A percentile compares a stretch with the other conserved stretches of the same genome.
These are phyloP conservation scores for Raja brachyura DNA, from an alignment of 2,113 vertebrate species.

Conservation along the genomic window DNA sequence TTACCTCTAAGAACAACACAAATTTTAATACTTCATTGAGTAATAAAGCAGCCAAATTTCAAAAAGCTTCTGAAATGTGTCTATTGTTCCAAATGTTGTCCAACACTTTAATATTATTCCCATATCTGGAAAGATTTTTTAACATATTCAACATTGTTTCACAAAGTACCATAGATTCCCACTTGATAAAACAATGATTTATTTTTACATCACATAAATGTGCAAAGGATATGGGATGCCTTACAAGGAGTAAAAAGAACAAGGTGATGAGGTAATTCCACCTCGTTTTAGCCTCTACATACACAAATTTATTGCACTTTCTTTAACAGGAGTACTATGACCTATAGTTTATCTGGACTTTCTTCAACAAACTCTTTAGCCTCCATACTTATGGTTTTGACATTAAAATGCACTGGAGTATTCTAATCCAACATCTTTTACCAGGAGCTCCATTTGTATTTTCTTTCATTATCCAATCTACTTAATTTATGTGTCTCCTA, in stretches of 20 bases:
- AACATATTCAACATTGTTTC: neutral
- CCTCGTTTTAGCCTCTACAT: neutral
- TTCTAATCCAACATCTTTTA: neutral
- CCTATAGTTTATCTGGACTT: neutral
- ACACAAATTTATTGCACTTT: neutral
- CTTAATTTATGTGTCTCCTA: neutral
- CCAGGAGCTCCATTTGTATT: too few species aligned
- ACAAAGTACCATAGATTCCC: neutral
- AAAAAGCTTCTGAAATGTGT: neutral
- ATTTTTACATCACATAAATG: neutral
- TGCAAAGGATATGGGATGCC: neutral
- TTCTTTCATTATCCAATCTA: neutral
- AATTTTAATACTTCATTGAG: neutral
- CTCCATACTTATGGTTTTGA: neutral
- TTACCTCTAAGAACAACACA: neutral
- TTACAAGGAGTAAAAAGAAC: neutral
- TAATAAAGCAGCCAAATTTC: neutral
- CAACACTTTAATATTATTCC: neutral
- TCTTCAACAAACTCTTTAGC: neutral
- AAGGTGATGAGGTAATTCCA: neutral
- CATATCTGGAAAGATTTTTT: neutral
- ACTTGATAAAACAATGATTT: neutral
- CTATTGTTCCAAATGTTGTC: neutral
- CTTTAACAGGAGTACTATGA: neutral
- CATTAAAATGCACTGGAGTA: neutral